Conservation (phyloP, 2,888 invertebrate species). For the Achlya flavicornis region DNA sequence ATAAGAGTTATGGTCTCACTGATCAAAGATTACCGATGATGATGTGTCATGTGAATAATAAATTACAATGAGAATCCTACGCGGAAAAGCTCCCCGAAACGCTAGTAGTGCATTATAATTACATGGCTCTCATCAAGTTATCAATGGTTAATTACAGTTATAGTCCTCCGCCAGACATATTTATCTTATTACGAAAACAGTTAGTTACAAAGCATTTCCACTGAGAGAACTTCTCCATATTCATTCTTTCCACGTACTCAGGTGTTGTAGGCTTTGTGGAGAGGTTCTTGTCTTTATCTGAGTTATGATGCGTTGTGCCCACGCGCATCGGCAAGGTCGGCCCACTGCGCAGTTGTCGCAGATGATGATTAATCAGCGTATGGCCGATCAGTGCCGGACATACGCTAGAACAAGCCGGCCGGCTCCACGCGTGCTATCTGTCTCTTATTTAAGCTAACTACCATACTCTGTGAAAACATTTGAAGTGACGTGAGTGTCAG, state of each 20-base stretch:
- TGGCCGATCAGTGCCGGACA: constrained; percentile 74
- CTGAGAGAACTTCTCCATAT: constrained; percentile 17
- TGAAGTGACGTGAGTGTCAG: background rate
- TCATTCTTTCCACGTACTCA: constrained; percentile 23
- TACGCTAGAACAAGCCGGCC: constrained; percentile 59
- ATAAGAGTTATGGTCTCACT: constrained; percentile 28
- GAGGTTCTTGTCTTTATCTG: constrained; percentile 56
- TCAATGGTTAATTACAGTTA: constrained; percentile 36
- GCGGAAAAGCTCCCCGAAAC: constrained; percentile 45
- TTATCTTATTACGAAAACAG: background rate
- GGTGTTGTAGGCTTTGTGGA: constrained; percentile 51
- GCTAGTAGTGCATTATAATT: constrained; percentile 17
- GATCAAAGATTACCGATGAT: constrained; percentile 33
- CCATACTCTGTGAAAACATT: background rate
- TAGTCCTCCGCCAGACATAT: constrained; percentile 17
- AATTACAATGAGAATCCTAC: constrained; percentile 39
- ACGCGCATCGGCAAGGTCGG: constrained; percentile 74
- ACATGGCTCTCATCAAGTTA: constrained; percentile 34
- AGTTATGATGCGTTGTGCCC: constrained; percentile 71
- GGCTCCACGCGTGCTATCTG: constrained; percentile 41
- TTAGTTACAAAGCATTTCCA: constrained; percentile 12
- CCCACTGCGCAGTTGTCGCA: constrained; percentile 75
- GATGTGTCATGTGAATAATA: constrained; percentile 38
- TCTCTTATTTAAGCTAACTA: constrained; percentile 5
- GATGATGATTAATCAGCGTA: constrained; percentile 79